Conservation (phyloP, 2,888 invertebrate genomes). For the Nasonia oneida region DNA sequence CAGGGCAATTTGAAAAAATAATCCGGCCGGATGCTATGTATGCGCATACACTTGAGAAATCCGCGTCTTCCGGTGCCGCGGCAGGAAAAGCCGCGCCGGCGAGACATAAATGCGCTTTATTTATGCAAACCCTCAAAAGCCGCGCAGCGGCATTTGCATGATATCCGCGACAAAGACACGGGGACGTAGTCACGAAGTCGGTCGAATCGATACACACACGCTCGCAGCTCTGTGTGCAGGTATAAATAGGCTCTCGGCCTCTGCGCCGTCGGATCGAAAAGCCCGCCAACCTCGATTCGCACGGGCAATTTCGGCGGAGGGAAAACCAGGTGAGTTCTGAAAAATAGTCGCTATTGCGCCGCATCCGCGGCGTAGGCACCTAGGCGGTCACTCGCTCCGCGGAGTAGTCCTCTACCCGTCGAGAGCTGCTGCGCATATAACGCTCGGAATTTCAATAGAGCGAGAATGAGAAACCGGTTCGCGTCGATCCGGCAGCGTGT, state of each 20-base stretch:
- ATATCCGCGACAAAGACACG: conserved; percentile 48
- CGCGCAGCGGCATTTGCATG: conserved; percentile 49
- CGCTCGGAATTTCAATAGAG: conserved; percentile 74
- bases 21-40: background rate
- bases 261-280: conserved; percentile 10
- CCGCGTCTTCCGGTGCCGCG: conserved; percentile 45
- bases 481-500: conserved; percentile 59
- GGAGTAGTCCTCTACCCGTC: conserved; percentile 31
- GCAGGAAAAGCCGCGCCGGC: conserved; percentile 7
- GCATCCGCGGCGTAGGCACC: conserved; percentile 17
- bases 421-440: conserved; percentile 3
- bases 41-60: conserved; percentile 32
- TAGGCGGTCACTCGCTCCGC: conserved; percentile 8
- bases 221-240: no score
- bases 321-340: no score
- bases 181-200: conserved; percentile 53
- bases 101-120: conserved; percentile 53
- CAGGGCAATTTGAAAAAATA: conserved; percentile 1
- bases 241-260: background rate
- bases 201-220: conserved; percentile 52
- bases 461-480: conserved; percentile 73
- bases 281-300: conserved; percentile 27
- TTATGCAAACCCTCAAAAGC: conserved; percentile 56
- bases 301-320: background rate
- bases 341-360: background rate